These are phyloP conservation scores for Notiomystis cincta DNA, from an alignment of 2,113 vertebrate species.

Conservation along the genomic window DNA sequence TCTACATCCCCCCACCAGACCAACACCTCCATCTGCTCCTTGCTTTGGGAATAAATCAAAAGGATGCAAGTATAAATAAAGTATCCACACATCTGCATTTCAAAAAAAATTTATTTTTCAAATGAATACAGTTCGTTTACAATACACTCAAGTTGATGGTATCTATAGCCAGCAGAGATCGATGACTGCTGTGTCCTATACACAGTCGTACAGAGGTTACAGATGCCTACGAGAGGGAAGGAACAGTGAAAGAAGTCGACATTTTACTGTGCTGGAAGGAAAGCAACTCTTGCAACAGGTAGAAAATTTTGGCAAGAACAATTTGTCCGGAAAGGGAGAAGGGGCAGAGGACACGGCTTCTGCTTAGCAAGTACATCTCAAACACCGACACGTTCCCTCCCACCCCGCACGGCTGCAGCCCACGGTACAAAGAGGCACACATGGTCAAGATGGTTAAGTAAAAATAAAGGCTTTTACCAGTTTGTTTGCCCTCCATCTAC, in stretches of 20 bases:
- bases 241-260: slow-evolving; percentile 33
- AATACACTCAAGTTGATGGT: slow-evolving; percentile 45
- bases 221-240: slow-evolving; percentile 28
- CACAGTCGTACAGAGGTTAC: slow-evolving; percentile 37
- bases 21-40: neutral
- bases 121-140: slow-evolving; percentile 34
- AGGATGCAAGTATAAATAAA: neutral
- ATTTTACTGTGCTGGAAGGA: slow-evolving; percentile 58
- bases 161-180: slow-evolving; percentile 50
- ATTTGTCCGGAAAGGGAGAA: slow-evolving; percentile 40
- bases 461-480: slow-evolving; percentile 70
- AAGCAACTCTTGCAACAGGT: slow-evolving; percentile 58
- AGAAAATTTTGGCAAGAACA: slow-evolving; percentile 75
- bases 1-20: neutral
- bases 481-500: slow-evolving; percentile 35
- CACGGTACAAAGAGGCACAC: slow-evolving; percentile 78
- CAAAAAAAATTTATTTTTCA: slow-evolving; percentile 47
- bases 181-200: slow-evolving; percentile 21
- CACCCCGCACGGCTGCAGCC: slow-evolving; percentile 48
- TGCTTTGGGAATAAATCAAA: neutral
- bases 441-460: slow-evolving; percentile 71
- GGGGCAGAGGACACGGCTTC: slow-evolving; percentile 60
- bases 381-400: slow-evolving; percentile 27
- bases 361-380: slow-evolving; percentile 57
- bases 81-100: neutral